Evolutionary conservation across 2,888 invertebrate genomes (phyloP).

Genomic region (Cephalotes varians): DNA sequence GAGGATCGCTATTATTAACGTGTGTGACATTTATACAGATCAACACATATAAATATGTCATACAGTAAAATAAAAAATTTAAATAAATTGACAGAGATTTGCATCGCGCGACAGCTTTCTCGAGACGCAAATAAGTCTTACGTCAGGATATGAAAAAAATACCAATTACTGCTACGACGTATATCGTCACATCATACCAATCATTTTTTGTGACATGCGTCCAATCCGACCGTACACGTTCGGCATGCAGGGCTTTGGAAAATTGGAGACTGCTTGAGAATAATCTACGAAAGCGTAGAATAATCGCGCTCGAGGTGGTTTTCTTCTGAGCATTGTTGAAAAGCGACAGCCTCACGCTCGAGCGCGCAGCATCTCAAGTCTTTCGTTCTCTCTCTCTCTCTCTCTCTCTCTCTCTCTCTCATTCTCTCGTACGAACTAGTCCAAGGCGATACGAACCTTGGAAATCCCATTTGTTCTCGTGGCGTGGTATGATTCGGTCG

Average conservation of each 20-base stretch:
- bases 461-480: constrained; percentile 81
- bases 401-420: constrained; percentile 3
- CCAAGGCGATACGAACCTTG: constrained; percentile 81
- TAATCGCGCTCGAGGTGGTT: neutral
- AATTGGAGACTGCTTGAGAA: constrained; percentile 20
- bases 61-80: neutral
- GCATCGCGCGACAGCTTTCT: neutral
- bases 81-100: neutral
- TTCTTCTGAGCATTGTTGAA: neutral
- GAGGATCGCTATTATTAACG: neutral
- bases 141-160: neutral
- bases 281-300: neutral
- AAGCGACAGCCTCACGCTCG: constrained; percentile 35
- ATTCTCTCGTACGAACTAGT: constrained; percentile 11
- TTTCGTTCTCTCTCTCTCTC: too few species aligned
- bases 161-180: constrained; percentile 12
- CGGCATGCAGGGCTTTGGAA: constrained; percentile 30
- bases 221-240: neutral
- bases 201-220: constrained; percentile 11
- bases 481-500: constrained; percentile 81
- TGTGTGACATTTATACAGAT: neutral
- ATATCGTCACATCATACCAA: constrained; percentile 2
- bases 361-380: constrained; percentile 31
- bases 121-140: neutral
- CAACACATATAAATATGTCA: neutral